Evolutionary conservation across 2,113 vertebrate species (phyloP).

Genomic region (Leuciscus idus): DNA sequence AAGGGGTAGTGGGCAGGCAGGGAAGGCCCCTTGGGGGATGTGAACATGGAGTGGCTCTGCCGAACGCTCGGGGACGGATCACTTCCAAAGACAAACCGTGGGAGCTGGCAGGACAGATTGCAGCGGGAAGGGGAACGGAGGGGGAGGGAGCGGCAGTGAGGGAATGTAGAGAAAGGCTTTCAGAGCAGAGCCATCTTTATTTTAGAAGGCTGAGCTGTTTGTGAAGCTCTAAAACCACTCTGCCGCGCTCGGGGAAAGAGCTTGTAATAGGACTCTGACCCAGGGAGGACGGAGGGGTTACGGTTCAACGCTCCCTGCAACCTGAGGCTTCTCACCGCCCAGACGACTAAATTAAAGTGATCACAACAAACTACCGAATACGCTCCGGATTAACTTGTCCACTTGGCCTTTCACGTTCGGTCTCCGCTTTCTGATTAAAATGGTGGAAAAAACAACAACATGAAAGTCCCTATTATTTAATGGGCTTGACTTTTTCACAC

Average conservation of each 20-base stretch:
- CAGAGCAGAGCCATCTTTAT: conserved; percentile 77
- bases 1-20: conserved; percentile 84
- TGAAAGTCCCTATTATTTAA: conserved; percentile 23
- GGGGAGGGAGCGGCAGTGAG: conserved; percentile 53
- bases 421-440: conserved; percentile 35
- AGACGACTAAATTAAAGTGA: conserved; percentile 63
- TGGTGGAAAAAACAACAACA: conserved; percentile 2
- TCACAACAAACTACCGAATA: conserved; percentile 67
- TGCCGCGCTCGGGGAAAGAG: conserved; percentile 63
- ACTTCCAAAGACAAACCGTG: conserved; percentile 94
- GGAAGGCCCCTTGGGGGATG: conserved; percentile 90
- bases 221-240: conserved; percentile 69
- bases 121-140: conserved; percentile 65
- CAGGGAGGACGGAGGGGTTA: conserved; percentile 63
- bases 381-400: conserved; percentile 39
- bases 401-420: conserved; percentile 41
- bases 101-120: conserved; percentile 82
- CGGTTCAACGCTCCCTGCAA: conserved; percentile 66
- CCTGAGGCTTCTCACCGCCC: conserved; percentile 57
- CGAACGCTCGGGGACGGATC: conserved; percentile 87
- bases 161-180: conserved; percentile 71
- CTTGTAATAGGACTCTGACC: conserved; percentile 72
- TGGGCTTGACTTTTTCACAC: neutral
- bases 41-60: conserved; percentile 89
- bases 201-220: conserved; percentile 73